Evolutionary conservation across 2,113 vertebrate species (phyloP).

Genomic region (Choloepus hoffmanni): DNA sequence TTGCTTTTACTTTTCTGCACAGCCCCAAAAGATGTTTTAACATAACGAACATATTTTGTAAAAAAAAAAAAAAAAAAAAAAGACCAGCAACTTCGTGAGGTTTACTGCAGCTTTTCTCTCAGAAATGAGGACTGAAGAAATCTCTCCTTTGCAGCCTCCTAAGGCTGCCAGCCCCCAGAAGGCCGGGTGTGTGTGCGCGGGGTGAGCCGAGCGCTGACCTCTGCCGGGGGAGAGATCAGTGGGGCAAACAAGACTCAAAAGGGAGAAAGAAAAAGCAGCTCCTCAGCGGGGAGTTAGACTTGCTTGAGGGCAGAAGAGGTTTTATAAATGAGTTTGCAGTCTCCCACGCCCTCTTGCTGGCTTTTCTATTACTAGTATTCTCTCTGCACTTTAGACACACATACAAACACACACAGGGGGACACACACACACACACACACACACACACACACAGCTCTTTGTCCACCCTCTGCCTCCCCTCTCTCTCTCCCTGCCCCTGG

Average conservation of each 20-base stretch:
- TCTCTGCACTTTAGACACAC: not conserved
- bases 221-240: slow-evolving; percentile 75
- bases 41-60: not conserved
- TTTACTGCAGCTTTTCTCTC: slow-evolving; percentile 70
- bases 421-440: not conserved
- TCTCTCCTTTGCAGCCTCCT: slow-evolving; percentile 41
- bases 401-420: not conserved
- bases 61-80: not conserved
- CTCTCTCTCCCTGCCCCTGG: slow-evolving; percentile 54
- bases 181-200: slow-evolving; percentile 45
- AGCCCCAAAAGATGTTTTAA: slow-evolving; percentile 54
- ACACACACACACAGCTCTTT: not conserved
- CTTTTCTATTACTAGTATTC: slow-evolving; percentile 56
- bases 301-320: slow-evolving; percentile 79
- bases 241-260: slow-evolving; percentile 74
- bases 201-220: slow-evolving; percentile 74
- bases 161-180: slow-evolving; percentile 64
- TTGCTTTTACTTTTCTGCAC: slow-evolving; percentile 45
- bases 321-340: slow-evolving; percentile 81
- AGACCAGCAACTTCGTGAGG: slow-evolving; percentile 1
- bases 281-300: slow-evolving; percentile 83
- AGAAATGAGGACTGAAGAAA: slow-evolving; percentile 59
- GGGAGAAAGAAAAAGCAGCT: slow-evolving; percentile 80
- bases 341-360: slow-evolving; percentile 81
- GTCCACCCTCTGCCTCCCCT: not conserved